These are phyloP conservation scores for Maniola jurtina DNA, from an alignment of 1,140 invertebrate species.

Conservation along the genomic window DNA sequence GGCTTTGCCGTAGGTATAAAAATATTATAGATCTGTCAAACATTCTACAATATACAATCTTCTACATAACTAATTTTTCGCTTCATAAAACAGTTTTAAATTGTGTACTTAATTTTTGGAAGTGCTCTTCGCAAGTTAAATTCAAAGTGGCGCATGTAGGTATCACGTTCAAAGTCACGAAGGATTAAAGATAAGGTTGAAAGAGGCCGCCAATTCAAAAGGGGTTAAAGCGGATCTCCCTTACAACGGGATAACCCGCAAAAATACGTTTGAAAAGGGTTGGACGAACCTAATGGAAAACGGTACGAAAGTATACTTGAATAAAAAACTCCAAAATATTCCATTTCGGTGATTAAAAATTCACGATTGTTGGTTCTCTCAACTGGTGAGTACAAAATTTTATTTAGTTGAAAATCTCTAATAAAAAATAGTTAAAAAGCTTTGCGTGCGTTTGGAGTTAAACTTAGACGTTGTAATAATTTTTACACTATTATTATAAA, in stretches of 20 bases:
- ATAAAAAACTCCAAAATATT: neutral
- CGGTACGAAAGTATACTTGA: neutral
- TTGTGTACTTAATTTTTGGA: slow-evolving; percentile 19
- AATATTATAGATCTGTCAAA: too few species aligned
- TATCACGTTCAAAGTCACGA: slow-evolving; percentile 7
- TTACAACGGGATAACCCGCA: slow-evolving; percentile 17
- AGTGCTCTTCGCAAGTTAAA: slow-evolving; percentile 26
- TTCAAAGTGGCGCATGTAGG: slow-evolving; percentile 12
- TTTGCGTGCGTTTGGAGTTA: too few species aligned
- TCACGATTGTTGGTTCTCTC: neutral
- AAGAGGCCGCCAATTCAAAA: slow-evolving; percentile 14
- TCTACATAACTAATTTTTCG: neutral
- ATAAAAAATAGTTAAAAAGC: too few species aligned
- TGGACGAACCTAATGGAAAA: slow-evolving; percentile 13
- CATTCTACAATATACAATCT: neutral
- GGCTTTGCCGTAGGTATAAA: too few species aligned
- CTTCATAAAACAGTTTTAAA: slow-evolving; percentile 8
- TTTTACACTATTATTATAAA: too few species aligned
- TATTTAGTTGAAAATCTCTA: too few species aligned
- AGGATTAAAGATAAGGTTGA: slow-evolving; percentile 22
- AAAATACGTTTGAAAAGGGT: slow-evolving; percentile 21
- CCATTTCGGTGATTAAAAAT: neutral
- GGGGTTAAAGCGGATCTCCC: slow-evolving; percentile 15
- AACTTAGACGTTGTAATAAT: too few species aligned
- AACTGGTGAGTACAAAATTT: too few species aligned